Percentiles rank a stretch among this genome's conserved stretches.
Conservation (phyloP, 2,888 invertebrate species). For the Dryobota labecula region DNA sequence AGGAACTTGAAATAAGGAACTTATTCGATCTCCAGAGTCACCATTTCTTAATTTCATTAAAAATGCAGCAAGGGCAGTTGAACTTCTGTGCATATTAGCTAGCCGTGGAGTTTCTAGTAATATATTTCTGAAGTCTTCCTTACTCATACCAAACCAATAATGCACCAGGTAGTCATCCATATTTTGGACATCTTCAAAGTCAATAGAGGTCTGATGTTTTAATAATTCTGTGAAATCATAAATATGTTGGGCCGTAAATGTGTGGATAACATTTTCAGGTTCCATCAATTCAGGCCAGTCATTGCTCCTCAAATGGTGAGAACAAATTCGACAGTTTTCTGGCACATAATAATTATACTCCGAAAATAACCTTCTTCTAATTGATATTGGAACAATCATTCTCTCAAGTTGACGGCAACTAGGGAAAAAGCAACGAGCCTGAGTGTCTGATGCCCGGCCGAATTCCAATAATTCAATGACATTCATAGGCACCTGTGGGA, state of each 20-base stretch:
- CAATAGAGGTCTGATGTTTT: slow-evolving; percentile 15
- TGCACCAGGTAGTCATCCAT: slow-evolving; percentile 18
- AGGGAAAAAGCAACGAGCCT: slow-evolving; percentile 14
- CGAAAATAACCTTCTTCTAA: neutral
- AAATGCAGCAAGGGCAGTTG: too few species aligned
- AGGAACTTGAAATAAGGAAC: slow-evolving; percentile 1
- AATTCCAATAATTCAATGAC: slow-evolving; percentile 17
- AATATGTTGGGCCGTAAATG: slow-evolving; percentile 9
- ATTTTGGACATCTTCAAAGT: slow-evolving; percentile 19
- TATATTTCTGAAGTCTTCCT: slow-evolving; percentile 13
- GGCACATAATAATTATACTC: neutral
- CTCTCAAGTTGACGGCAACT: slow-evolving; percentile 12
- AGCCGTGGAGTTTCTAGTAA: too few species aligned
- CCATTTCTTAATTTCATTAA: too few species aligned
- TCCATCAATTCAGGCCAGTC: slow-evolving; percentile 22
- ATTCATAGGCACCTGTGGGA: too few species aligned
- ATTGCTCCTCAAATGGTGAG: slow-evolving; percentile 20
- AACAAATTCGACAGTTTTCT: slow-evolving; percentile 15
- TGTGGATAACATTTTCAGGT: slow-evolving; percentile 16
- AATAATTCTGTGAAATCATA: slow-evolving; percentile 18
- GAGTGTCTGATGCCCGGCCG: slow-evolving; percentile 19
- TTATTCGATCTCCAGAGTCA: too few species aligned
- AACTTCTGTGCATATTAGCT: too few species aligned
- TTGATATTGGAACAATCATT: slow-evolving; percentile 9
- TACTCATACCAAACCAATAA: slow-evolving; percentile 18